Conservation (phyloP, 2,113 vertebrate genomes). For the Odobenus rosmarus region DNA sequence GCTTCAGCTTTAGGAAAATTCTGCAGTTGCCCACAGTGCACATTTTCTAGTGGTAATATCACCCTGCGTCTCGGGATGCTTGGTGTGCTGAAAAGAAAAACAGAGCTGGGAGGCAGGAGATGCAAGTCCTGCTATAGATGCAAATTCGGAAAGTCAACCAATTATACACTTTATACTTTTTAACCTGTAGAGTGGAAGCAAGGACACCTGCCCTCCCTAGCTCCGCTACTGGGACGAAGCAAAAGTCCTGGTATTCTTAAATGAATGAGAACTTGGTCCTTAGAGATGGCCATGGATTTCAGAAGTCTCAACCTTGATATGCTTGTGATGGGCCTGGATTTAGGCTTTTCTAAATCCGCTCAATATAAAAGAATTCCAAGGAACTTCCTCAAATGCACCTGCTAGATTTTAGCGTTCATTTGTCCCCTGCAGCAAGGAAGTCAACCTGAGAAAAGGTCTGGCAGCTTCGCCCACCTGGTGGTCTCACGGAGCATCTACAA, state of each 20-base stretch:
- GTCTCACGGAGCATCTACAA: background rate
- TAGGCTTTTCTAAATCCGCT: background rate
- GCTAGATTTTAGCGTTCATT: background rate
- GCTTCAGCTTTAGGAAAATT: background rate
- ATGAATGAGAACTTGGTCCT: background rate
- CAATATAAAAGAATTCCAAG: slow-evolving; percentile 20
- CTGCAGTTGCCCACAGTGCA: background rate
- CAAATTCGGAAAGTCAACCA: background rate
- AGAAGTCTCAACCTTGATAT: background rate
- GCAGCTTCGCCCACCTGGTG: background rate
- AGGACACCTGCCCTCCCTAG: background rate
- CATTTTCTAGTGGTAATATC: background rate
- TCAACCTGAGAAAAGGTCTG: background rate
- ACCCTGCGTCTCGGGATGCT: background rate
- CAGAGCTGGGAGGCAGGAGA: background rate
- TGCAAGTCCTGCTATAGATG: background rate
- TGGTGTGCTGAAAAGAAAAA: background rate
- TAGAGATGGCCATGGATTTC: background rate
- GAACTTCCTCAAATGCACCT: background rate
- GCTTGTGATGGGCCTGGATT: background rate
- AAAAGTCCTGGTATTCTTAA: background rate
- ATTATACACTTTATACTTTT: background rate
- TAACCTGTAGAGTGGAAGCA: background rate
- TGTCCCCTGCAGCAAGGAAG: background rate
- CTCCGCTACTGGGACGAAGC: background rate